phyloP scores from a whole-genome alignment of 2,797 vertebrate genomes.

The Gadopsis marmoratus region DNA sequence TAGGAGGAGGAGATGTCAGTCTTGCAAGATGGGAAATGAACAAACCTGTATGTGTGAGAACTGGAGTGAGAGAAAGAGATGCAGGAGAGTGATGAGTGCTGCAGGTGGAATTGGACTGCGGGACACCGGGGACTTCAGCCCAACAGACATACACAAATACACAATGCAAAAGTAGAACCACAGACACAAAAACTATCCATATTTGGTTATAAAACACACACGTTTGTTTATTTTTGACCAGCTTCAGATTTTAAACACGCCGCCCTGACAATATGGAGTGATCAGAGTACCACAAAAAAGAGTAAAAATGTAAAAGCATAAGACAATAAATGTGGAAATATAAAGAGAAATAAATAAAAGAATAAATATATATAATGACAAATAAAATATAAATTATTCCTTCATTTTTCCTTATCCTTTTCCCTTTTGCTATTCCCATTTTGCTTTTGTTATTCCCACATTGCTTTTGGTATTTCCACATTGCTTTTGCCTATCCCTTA shows the following conservation, averaged over 20 bases:
- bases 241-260: slow-evolving; percentile 39
- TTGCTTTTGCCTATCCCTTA: too few species aligned
- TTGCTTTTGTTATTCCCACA: too few species aligned
- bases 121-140: slow-evolving; percentile 65
- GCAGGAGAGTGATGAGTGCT: slow-evolving; percentile 68
- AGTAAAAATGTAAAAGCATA: too few species aligned
- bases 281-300: too few species aligned
- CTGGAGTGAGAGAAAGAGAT: slow-evolving; percentile 67
- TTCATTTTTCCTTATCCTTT: too few species aligned
- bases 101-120: slow-evolving; percentile 75
- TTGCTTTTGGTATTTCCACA: too few species aligned
- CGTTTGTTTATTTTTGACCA: background rate
- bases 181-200: slow-evolving; percentile 23
- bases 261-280: background rate
- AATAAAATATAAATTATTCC: too few species aligned
- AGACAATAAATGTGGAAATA: too few species aligned
- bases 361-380: too few species aligned
- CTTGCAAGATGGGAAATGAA: slow-evolving; percentile 77
- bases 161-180: slow-evolving; percentile 35
- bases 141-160: slow-evolving; percentile 52
- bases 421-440: too few species aligned
- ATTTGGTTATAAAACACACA: slow-evolving; percentile 34
- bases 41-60: slow-evolving; percentile 73
- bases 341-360: too few species aligned
- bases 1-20: slow-evolving; percentile 79